Conservation (phyloP, 2,113 vertebrate genomes). For the Notarius quadriscutis region DNA sequence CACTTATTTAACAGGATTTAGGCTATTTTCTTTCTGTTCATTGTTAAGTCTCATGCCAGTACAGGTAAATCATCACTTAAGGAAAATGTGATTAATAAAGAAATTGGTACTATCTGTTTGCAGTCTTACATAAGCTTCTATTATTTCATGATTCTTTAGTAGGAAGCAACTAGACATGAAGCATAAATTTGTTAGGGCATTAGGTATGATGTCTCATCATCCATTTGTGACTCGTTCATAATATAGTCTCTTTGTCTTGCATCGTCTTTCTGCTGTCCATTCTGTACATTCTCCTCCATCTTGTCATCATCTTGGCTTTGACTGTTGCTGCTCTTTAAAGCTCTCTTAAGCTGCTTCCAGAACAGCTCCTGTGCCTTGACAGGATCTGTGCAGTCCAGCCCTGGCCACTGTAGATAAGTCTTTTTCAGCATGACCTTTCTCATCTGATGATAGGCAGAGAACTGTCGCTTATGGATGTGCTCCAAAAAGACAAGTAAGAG, state of each 20-base stretch:
- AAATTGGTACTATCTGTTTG: neutral
- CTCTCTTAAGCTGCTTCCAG: constrained; percentile 79
- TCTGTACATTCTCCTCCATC: constrained; percentile 15
- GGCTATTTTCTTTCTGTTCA: neutral
- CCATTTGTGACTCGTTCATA: constrained; percentile 31
- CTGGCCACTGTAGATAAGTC: constrained; percentile 84
- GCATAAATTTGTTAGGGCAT: constrained; percentile 36
- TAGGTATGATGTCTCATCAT: constrained; percentile 55
- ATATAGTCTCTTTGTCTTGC: constrained; percentile 32
- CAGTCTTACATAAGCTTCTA: neutral
- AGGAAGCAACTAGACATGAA: neutral
- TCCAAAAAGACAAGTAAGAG: constrained; percentile 84
- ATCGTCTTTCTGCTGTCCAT: neutral
- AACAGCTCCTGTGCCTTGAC: constrained; percentile 74
- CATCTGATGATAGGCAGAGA: constrained; percentile 82
- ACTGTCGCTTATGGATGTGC: constrained; percentile 72
- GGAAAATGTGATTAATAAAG: neutral
- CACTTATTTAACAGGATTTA: neutral
- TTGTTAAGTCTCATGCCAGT: neutral
- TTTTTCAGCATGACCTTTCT: constrained; percentile 82
- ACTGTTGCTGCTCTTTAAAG: constrained; percentile 65
- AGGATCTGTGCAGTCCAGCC: constrained; percentile 61
- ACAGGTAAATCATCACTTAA: neutral
- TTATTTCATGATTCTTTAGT: neutral
- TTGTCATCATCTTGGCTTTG: constrained; percentile 46